Evolutionary conservation across 2,888 invertebrate genomes (phyloP).

Genomic region (Allygus modestus): DNA sequence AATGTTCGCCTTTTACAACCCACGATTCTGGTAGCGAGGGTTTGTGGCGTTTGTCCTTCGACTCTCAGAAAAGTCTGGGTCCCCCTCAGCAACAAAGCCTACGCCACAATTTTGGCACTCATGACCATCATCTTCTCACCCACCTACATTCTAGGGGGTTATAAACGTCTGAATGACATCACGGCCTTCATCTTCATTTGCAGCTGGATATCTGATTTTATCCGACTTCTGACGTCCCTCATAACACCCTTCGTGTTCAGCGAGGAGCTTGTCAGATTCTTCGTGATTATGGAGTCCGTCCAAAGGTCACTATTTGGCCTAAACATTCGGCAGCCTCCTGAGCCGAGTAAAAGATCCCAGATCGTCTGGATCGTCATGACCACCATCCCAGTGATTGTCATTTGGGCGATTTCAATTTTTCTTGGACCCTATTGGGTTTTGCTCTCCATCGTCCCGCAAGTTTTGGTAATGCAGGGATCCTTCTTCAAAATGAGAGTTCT

Average conservation of each 20-base stretch:
- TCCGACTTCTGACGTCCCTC: neutral
- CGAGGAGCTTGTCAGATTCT: neutral
- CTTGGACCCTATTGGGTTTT: neutral
- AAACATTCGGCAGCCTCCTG: conserved; percentile 28
- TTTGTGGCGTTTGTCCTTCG: conserved; percentile 25
- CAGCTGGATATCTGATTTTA: neutral
- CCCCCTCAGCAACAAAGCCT: neutral
- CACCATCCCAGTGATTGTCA: neutral
- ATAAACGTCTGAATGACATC: neutral
- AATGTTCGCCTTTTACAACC: conserved; percentile 21
- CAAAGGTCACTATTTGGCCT: conserved; percentile 2
- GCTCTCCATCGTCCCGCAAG: neutral
- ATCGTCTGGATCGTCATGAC: neutral
- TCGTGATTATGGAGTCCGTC: conserved; percentile 18
- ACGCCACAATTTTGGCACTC: neutral
- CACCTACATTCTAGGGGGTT: neutral
- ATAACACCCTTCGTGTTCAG: neutral
- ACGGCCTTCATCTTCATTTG: neutral
- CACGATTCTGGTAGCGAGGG: neutral
- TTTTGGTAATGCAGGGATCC: neutral
- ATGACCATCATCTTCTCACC: neutral
- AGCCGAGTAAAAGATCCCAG: neutral
- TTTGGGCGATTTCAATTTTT: neutral
- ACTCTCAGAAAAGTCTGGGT: conserved; percentile 8
- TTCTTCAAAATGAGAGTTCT: neutral